Evolutionary conservation across 2,113 vertebrate genomes (phyloP), one percentile per base, ranked within the genome.

Genomic region (Rhipidura dahli): DNA sequence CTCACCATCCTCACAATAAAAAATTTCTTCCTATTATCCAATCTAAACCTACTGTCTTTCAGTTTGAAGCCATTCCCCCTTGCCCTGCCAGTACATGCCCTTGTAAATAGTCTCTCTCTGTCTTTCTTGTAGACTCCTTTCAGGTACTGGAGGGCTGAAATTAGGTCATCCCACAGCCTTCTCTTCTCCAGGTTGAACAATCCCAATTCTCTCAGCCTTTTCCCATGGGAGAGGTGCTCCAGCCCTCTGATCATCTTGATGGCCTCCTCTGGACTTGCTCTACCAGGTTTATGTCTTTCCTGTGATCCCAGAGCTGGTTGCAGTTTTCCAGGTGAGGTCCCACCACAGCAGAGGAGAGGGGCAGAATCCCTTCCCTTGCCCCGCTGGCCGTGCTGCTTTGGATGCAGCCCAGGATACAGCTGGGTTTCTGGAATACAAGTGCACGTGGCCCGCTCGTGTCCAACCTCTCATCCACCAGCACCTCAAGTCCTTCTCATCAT

Each of bases 371-470:
- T 8, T 75, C 20, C 5, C 20, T 53, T 1, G 3, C 6, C 21
- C 47, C 31, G 9, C 39, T 75, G 39, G 5, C 13, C 33, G 21
- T 0, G 0, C 16, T 47, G 5, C 53, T 47, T 47, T 35, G n/a
- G 39, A 26, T n/a, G 39, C 39, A 60, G 53, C n/a, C 45, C 6
- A 40, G 47, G 54, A 68, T 15, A 18, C 11, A 30, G 6, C 2
- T 22, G n/a, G 33, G 20, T 40, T 22, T 68, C 53, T 30, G n/a
- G n/a, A 59, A 59, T 27, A 15, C 9, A 47, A 22, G 17, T 22
- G 30, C 3, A 17, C 0, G 0, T 20, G 12, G 2, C 9, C 0
- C 0, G 15, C 24, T 53, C 2, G 1, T n/a, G 19, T 39, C 53
- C 30, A 60, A 5, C 9, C 6, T n/a, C 24, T 53, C 7, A 61